Evolutionary conservation across 2,797 vertebrate genomes (phyloP).

Genomic region (Sparidentex hasta): DNA sequence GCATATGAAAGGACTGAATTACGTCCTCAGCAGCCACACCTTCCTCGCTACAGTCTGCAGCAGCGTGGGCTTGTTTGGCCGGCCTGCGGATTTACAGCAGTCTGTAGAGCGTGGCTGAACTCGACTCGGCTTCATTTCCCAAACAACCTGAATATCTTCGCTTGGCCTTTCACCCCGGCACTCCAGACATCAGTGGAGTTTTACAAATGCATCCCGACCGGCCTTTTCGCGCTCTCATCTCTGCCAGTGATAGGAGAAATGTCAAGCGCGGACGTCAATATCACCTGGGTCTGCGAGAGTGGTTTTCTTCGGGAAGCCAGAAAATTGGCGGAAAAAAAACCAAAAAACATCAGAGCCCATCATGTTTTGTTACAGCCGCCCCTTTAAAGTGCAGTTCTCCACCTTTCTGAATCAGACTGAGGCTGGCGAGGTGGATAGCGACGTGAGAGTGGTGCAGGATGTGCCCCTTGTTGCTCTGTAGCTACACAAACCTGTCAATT

Average conservation of each 20-base stretch:
- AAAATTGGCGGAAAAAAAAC: constrained; percentile 69
- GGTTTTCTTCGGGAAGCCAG: constrained; percentile 60
- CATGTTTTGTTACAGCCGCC: constrained; percentile 52
- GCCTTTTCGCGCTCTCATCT: constrained; percentile 63
- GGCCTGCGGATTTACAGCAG: constrained; percentile 34
- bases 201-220: constrained; percentile 57
- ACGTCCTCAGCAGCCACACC: constrained; percentile 24
- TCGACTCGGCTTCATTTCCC: constrained; percentile 40
- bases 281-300: constrained; percentile 63
- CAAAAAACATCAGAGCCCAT: constrained; percentile 56
- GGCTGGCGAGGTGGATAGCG: constrained; percentile 40
- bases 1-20: constrained; percentile 38
- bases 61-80: constrained; percentile 27
- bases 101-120: constrained; percentile 28
- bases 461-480: constrained; percentile 13
- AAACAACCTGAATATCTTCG: constrained; percentile 50
- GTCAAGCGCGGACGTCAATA: constrained; percentile 67
- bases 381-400: constrained; percentile 48
- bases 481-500: constrained; percentile 35
- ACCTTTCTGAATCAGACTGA: constrained; percentile 38
- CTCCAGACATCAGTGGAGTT: constrained; percentile 57
- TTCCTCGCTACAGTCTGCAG: constrained; percentile 16
- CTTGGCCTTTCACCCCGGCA: constrained; percentile 60
- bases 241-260: constrained; percentile 65
- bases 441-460: constrained; percentile 34